These are phyloP conservation scores for Belonocnema kinseyi DNA, from an alignment of 1,140 invertebrate species.

Conservation along the genomic window DNA sequence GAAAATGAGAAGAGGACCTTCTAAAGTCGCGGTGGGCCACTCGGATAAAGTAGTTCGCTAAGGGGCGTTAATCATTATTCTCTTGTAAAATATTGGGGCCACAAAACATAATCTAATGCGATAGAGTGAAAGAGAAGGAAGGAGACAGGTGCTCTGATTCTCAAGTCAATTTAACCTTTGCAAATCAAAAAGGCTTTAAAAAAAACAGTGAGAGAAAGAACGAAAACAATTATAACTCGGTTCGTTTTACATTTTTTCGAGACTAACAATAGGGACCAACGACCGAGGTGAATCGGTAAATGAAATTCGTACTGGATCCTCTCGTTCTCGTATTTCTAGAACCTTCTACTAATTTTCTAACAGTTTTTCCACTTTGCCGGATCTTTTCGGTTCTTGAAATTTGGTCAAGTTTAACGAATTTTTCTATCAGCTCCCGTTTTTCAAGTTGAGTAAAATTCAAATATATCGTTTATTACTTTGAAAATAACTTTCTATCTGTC, in stretches of 20 bases:
- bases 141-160: slow-evolving; percentile 62
- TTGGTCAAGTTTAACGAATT: no score
- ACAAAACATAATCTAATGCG: slow-evolving; percentile 70
- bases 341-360: not conserved
- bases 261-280: slow-evolving; percentile 65
- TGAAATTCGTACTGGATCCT: slow-evolving; percentile 58
- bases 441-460: no score
- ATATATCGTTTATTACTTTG: no score
- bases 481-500: no score
- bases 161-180: slow-evolving; percentile 58
- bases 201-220: slow-evolving; percentile 49
- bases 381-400: no score
- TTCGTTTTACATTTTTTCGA: slow-evolving; percentile 30
- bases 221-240: slow-evolving; percentile 41
- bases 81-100: slow-evolving; percentile 70
- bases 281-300: slow-evolving; percentile 31
- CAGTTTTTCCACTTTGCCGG: not conserved
- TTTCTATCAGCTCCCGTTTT: no score
- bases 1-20: slow-evolving; percentile 26
- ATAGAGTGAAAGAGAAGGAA: slow-evolving; percentile 45
- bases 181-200: slow-evolving; percentile 47
- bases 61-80: slow-evolving; percentile 23
- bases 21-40: slow-evolving; percentile 24
- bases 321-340: slow-evolving; percentile 39
- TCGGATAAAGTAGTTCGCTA: slow-evolving; percentile 28